Evolutionary conservation across 2,888 invertebrate genomes (phyloP), one percentile per base, ranked within the genome.

Genomic region (Amblyteles armatorius): DNA sequence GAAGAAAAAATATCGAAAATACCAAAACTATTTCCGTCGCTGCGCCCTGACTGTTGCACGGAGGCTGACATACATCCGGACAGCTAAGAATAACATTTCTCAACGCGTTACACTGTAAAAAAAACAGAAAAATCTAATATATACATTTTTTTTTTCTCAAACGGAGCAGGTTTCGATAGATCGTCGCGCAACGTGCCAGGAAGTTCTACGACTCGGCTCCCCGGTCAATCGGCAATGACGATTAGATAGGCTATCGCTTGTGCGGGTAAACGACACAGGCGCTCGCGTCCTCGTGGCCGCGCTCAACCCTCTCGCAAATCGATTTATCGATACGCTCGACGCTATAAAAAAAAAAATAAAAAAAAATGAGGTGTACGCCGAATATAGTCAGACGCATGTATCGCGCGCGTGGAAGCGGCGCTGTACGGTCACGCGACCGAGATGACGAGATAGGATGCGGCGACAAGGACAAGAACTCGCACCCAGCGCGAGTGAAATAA

Each of bases 221-320:
- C 13, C 57, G 57, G 26, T 11, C 57, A 26, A 22, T 57, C 22
- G 57, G 22, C 19, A 26, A 44, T 13, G 57, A 57, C 57, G 26
- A 57, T 57, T 57, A 13, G 57, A 57, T 57, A 57, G 57, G 57
- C 57, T 22, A 57, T 57, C 57, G 57, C 57, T 57, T 22, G 57
- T 57, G 57, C 57, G 57, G 22, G 57, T 57, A 57, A 57, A 19
- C 57, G 55, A 19, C 55, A n/a, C 22, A 13, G 22, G 11, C 55
- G 55, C 55, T 57, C 11, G 26, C 19, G 26, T 57, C 13, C 22
- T 57, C 57, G 57, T 22, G 19, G 57, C 11, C 57, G 57, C 11
- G 26, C 57, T 19, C 26, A 2, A 57, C 57, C 57, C 57, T 22
- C 57, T 22, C 57, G 13, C 26, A 22, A 26, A 26, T 57, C 57